Conservation (phyloP, 2,888 invertebrate genomes). For the Oscheius sp. region DNA sequence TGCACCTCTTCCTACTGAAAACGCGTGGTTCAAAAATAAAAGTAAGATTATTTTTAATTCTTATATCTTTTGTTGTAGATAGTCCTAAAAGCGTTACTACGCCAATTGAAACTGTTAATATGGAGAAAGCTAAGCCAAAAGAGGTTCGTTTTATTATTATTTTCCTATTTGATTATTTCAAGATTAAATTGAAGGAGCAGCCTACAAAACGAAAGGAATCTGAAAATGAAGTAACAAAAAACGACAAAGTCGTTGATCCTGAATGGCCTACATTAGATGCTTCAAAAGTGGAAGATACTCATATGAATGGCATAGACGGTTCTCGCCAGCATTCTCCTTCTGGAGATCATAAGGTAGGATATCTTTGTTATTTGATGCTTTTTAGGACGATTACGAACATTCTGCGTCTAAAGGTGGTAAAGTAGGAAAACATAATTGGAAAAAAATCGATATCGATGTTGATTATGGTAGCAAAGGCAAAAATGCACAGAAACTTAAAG, state of each 20-base stretch:
- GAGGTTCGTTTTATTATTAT: background rate
- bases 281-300: conserved; percentile 30
- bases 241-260: conserved; percentile 31
- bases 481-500: conserved; percentile 30
- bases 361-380: background rate
- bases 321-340: conserved; percentile 19
- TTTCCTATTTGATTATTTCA: background rate
- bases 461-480: conserved; percentile 59
- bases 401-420: conserved; percentile 37
- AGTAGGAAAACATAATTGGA: conserved; percentile 64
- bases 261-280: conserved; percentile 51
- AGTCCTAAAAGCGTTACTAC: background rate
- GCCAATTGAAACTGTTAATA: background rate
- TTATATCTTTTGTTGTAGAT: background rate
- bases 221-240: background rate
- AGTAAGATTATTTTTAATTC: conserved; percentile 8
- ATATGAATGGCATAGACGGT: conserved; percentile 35
- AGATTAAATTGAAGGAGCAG: conserved; percentile 3
- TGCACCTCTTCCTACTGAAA: conserved; percentile 56
- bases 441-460: conserved; percentile 66
- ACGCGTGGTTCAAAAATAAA: conserved; percentile 59
- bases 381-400: conserved; percentile 42
- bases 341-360: conserved; percentile 13
- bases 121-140: background rate
- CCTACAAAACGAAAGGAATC: background rate